Conservation (phyloP, 2,888 invertebrate species). For the Volucella bombylans region DNA sequence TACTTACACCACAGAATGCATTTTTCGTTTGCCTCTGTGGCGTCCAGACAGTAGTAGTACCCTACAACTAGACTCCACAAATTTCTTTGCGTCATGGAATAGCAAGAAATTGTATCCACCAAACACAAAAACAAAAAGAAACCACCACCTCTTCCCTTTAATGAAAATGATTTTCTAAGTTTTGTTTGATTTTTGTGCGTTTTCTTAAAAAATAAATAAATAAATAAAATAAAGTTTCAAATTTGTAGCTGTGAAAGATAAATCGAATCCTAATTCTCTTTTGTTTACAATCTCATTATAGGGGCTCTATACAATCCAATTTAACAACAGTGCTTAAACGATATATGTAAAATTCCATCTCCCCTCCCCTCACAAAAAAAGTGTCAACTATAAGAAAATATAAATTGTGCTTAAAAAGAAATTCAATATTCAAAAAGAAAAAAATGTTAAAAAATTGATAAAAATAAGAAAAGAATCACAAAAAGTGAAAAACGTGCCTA, state of each 20-base stretch:
- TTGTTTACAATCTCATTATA: constrained; percentile 58
- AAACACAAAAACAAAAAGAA: background rate
- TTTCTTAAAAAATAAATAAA: constrained; percentile 5
- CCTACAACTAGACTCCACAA: constrained; percentile 24
- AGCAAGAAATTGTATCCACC: constrained; percentile 65
- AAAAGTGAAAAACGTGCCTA: constrained; percentile 15
- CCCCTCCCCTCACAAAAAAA: background rate
- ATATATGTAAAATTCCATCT: background rate
- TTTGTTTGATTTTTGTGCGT: constrained; percentile 23
- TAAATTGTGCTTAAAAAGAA: background rate
- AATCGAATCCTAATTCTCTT: constrained; percentile 18
- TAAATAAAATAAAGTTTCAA: background rate
- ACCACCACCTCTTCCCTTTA: background rate
- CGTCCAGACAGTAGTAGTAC: background rate
- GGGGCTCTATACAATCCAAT: constrained; percentile 24
- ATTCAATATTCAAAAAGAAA: background rate
- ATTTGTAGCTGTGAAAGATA: background rate
- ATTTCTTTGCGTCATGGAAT: constrained; percentile 75
- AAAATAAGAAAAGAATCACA: constrained; percentile 20
- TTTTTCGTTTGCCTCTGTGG: constrained; percentile 32
- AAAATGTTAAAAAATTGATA: constrained; percentile 15
- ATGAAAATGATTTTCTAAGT: constrained; percentile 15
- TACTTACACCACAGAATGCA: constrained; percentile 20
- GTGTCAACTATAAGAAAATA: background rate
- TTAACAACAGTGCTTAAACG: constrained; percentile 2